Percentiles rank a stretch among this genome's conserved stretches.
Conservation (phyloP, 2,797 vertebrate genomes). For the Poeciliopsis paucimaculata region DNA sequence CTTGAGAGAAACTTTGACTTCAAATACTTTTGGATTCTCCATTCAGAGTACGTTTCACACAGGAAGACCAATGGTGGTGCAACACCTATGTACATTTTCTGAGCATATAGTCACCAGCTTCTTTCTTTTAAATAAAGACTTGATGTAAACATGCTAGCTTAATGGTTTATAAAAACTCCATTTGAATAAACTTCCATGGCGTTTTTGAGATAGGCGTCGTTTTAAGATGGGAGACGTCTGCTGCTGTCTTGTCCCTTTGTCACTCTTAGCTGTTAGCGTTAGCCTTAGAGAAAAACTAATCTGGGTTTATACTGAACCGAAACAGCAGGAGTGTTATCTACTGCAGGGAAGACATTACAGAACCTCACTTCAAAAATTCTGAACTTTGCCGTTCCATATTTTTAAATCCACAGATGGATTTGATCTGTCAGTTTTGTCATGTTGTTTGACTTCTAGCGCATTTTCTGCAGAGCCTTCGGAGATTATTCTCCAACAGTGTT, state of each 20-base stretch:
- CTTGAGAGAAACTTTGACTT: neutral
- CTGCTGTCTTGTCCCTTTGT: neutral
- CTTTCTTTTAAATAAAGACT: neutral
- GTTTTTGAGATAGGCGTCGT: neutral
- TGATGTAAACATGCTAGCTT: neutral
- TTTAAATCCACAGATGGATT: conserved; percentile 1
- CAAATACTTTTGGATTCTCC: neutral
- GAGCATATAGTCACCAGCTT: neutral
- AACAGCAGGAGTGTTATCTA: neutral
- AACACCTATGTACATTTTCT: neutral
- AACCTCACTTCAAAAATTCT: neutral
- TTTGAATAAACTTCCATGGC: neutral
- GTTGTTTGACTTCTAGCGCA: conserved; percentile 3
- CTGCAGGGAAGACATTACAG: neutral
- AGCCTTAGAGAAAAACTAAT: neutral
- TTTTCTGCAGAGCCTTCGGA: neutral
- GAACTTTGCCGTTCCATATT: neutral
- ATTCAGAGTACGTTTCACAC: neutral
- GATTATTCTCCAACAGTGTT: neutral
- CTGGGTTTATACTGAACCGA: neutral
- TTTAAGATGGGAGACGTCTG: neutral
- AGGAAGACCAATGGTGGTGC: neutral
- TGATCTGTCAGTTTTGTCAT: conserved; percentile 19
- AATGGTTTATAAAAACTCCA: neutral
- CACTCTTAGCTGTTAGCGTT: neutral